A percentile compares a stretch with the other conserved stretches of the same genome.
Evolutionary conservation across 2,113 vertebrate species (phyloP).

Genomic region (Cavia aperea): DNA sequence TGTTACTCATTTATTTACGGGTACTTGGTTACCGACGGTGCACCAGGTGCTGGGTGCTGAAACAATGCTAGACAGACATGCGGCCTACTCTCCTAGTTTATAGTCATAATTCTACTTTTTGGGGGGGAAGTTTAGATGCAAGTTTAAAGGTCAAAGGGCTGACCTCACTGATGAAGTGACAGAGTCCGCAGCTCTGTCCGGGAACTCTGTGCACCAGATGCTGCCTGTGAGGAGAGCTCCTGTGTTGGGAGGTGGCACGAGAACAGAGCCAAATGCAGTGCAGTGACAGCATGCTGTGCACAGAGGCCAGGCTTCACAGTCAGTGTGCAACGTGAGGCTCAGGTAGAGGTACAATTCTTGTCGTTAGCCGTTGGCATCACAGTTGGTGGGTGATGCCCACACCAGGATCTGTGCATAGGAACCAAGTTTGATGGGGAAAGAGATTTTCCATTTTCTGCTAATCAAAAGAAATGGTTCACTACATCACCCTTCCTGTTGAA

Average conservation of each 20-base stretch:
- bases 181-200: slow-evolving; percentile 26
- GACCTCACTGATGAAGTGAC: slow-evolving; percentile 3
- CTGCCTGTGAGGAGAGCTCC: not conserved
- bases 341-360: not conserved
- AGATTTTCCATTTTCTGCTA: not conserved
- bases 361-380: not conserved
- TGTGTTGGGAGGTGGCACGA: slow-evolving; percentile 46
- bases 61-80: not conserved
- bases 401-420: not conserved
- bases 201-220: slow-evolving; percentile 32
- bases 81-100: not conserved
- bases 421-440: too few relatives aligned
- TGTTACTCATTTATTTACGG: not conserved
- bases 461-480: not conserved
- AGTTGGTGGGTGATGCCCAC: not conserved
- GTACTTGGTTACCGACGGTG: not conserved
- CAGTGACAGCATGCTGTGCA: fast-evolving
- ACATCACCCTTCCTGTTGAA: not conserved
- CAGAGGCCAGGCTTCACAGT: not conserved
- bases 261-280: slow-evolving; percentile 52
- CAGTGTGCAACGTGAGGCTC: not conserved
- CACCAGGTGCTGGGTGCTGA: not conserved
- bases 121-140: not conserved
- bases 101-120: not conserved
- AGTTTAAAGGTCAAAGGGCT: not conserved